A percentile compares a stretch with the other conserved stretches of the same genome.
Evolutionary conservation across 2,797 vertebrate species (phyloP).

Genomic region (Gymnoscopelus braueri): DNA sequence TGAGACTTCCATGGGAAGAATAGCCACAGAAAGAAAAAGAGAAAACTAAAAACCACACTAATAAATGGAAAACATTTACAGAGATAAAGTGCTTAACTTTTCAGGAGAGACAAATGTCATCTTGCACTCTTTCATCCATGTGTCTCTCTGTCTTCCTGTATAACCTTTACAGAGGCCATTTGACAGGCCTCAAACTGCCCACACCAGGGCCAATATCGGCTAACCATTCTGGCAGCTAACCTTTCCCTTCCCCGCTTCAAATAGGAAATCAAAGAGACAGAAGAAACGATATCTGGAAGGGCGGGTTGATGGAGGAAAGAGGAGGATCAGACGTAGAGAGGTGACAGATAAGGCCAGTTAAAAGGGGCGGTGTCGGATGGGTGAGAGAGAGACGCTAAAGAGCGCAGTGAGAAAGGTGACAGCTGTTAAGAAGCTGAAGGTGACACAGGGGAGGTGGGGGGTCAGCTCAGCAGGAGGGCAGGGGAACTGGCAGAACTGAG

Average conservation of each 20-base stretch:
- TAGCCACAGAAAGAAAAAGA: slow-evolving; percentile 13
- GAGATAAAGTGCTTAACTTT: slow-evolving; percentile 13
- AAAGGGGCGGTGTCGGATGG: slow-evolving; percentile 28
- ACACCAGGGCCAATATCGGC: slow-evolving; percentile 37
- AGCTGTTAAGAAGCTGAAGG: too few relatives aligned
- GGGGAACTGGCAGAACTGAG: too few relatives aligned
- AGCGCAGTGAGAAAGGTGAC: too few relatives aligned
- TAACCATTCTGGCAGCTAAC: slow-evolving; percentile 53
- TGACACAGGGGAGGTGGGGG: too few relatives aligned
- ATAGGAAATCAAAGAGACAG: slow-evolving; percentile 56
- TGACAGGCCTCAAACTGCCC: slow-evolving; percentile 41
- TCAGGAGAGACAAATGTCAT: slow-evolving; percentile 45
- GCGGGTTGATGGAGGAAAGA: slow-evolving; percentile 31
- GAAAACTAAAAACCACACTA: slow-evolving; percentile 3
- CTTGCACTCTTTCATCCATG: slow-evolving; percentile 43
- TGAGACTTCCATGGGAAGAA: slow-evolving; percentile 28
- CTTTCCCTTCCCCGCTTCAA: slow-evolving; percentile 65
- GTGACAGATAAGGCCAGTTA: slow-evolving; percentile 41
- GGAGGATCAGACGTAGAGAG: slow-evolving; percentile 42
- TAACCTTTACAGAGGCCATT: slow-evolving; percentile 56
- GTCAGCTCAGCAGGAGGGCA: too few relatives aligned
- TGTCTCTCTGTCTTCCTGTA: slow-evolving; percentile 46
- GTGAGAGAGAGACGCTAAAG: slow-evolving; percentile 27
- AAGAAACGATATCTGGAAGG: slow-evolving; percentile 47
- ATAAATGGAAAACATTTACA: slow-evolving; percentile 1